Evolutionary conservation across 2,797 vertebrate species (phyloP).

Genomic region (Cichlasoma orientale): DNA sequence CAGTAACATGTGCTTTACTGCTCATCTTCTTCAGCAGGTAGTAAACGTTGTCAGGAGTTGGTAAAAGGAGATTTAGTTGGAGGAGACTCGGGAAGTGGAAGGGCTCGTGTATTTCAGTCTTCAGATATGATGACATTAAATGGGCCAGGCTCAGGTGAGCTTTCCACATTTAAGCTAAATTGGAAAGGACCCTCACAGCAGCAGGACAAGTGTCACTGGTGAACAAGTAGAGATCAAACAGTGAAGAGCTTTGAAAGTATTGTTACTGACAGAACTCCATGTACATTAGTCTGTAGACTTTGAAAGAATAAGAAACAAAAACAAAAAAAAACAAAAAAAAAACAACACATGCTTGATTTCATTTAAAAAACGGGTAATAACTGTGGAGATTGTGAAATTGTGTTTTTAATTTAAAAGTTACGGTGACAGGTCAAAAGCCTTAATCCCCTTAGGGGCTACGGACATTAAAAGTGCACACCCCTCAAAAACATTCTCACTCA

Average conservation of each 20-base stretch:
- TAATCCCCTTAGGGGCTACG: background rate
- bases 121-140: constrained; percentile 44
- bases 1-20: background rate
- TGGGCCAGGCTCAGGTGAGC: constrained; percentile 59
- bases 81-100: constrained; percentile 2
- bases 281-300: background rate
- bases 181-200: constrained; percentile 53
- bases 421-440: background rate
- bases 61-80: constrained; percentile 46
- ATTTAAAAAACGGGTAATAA: background rate
- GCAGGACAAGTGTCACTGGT: constrained; percentile 41
- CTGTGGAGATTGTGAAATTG: background rate
- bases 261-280: constrained; percentile 19
- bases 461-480: background rate
- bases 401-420: background rate
- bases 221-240: constrained; percentile 30
- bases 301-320: background rate
- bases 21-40: constrained; percentile 30
- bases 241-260: constrained; percentile 25
- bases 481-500: background rate
- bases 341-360: background rate
- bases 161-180: constrained; percentile 60
- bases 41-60: background rate
- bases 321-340: background rate
- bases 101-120: constrained; percentile 28